Percentiles rank a stretch among this genome's conserved stretches.
These are phyloP conservation scores for Amphimallon solstitiale DNA, from an alignment of 2,888 invertebrate genomes.

Conservation along the genomic window DNA sequence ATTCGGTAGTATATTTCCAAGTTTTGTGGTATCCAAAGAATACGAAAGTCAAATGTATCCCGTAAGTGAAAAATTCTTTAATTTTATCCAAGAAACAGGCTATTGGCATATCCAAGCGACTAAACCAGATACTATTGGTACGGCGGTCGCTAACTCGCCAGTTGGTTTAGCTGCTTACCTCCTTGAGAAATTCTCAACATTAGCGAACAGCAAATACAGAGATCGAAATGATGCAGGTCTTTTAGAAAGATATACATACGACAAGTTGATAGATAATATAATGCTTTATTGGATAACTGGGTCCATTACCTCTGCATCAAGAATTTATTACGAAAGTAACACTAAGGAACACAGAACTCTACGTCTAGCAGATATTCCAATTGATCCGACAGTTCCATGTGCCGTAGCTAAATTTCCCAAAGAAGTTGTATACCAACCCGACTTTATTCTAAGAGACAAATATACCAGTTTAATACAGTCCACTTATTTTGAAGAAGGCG, in stretches of 20 bases:
- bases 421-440: conserved; percentile 72
- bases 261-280: conserved; percentile 79
- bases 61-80: conserved; percentile 54
- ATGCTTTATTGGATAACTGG: conserved; percentile 85
- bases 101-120: conserved; percentile 85
- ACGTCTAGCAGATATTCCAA: conserved; percentile 37
- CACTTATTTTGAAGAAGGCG: conserved; percentile 72
- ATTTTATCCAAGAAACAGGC: conserved; percentile 67
- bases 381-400: conserved; percentile 72
- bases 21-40: conserved; percentile 67
- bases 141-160: conserved; percentile 79
- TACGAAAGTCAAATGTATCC: conserved; percentile 68
- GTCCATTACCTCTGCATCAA: conserved; percentile 77
- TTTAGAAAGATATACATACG: conserved; percentile 72
- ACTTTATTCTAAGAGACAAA: conserved; percentile 68
- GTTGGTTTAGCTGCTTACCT: conserved; percentile 89
- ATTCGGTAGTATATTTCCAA: conserved; percentile 68
- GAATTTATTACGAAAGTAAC: conserved; percentile 77
- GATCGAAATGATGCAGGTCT: conserved; percentile 74
- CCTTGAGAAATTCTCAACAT: conserved; percentile 86
- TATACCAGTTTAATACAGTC: conserved; percentile 75
- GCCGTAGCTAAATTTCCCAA: conserved; percentile 79
- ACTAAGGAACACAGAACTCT: conserved; percentile 51
- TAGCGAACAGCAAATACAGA: conserved; percentile 70
- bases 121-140: conserved; percentile 88